Evolutionary conservation across 2,113 vertebrate species (phyloP).

Genomic region (Penelope pileata): DNA sequence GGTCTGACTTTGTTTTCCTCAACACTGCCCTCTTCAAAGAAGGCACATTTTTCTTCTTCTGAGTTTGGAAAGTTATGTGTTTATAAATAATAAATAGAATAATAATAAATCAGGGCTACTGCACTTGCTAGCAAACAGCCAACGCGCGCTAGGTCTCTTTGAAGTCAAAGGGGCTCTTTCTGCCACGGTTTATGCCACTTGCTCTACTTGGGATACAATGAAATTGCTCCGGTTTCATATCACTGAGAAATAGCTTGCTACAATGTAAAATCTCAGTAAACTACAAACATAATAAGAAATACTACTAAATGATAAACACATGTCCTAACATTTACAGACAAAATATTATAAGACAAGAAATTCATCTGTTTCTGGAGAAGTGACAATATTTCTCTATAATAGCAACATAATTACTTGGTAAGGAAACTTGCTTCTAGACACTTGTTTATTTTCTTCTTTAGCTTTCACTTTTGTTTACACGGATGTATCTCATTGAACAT

Average conservation of each 20-base stretch:
- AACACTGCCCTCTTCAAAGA: constrained; percentile 51
- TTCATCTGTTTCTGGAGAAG: neutral
- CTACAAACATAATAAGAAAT: neutral
- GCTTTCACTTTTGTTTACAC: neutral
- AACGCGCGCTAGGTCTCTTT: neutral
- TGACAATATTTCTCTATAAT: neutral
- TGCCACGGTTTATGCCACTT: neutral
- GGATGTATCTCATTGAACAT: neutral
- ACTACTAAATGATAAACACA: neutral
- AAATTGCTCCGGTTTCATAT: neutral
- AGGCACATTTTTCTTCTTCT: neutral
- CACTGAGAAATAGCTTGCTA: neutral
- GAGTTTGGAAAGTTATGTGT: constrained; percentile 23
- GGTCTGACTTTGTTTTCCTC: constrained; percentile 40
- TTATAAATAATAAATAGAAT: constrained; percentile 68
- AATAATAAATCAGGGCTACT: constrained; percentile 43
- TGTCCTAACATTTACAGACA: neutral
- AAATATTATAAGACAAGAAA: neutral
- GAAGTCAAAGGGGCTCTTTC: constrained; percentile 1
- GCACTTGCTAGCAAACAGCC: constrained; percentile 17
- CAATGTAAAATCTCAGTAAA: neutral
- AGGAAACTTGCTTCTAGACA: neutral
- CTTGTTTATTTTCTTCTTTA: constrained; percentile 7
- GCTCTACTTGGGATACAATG: neutral
- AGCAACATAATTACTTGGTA: neutral